Evolutionary conservation across 2,113 vertebrate genomes (phyloP).

Genomic region (Apodemus sylvaticus): DNA sequence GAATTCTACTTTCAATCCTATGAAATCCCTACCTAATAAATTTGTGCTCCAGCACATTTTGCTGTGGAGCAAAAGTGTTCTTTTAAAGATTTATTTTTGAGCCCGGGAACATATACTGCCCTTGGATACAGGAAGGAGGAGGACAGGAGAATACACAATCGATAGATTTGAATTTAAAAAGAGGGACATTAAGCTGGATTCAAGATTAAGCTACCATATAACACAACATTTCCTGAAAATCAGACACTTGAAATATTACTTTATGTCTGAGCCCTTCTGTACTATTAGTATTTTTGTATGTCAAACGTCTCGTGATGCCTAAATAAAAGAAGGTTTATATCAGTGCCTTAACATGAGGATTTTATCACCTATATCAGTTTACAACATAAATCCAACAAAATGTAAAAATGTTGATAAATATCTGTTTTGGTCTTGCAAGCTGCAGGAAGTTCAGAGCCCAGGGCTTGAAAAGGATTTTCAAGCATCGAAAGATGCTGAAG

Average conservation of each 20-base stretch:
- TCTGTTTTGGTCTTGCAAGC: background rate
- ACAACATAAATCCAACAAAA: background rate
- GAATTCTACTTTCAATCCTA: background rate
- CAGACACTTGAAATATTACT: background rate
- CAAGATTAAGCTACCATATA: background rate
- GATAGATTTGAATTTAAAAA: background rate
- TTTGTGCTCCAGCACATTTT: background rate
- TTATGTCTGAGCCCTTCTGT: background rate
- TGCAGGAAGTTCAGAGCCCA: background rate
- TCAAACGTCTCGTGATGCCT: background rate
- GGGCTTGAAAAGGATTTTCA: background rate
- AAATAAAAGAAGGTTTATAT: constrained; percentile 19
- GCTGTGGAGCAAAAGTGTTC: background rate
- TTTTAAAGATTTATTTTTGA: background rate
- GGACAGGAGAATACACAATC: background rate
- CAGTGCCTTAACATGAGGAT: background rate
- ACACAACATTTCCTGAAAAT: background rate
- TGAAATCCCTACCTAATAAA: background rate
- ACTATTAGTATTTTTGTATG: background rate
- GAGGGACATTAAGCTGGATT: background rate
- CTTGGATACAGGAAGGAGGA: background rate
- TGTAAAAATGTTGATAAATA: background rate
- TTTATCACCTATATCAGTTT: background rate
- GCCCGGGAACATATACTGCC: background rate
- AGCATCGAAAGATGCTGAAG: constrained; percentile 17